A percentile compares a stretch with the other conserved stretches of the same genome.
phyloP scores from a whole-genome alignment of 1,140 invertebrate species.

The Chironomus tepperi region DNA sequence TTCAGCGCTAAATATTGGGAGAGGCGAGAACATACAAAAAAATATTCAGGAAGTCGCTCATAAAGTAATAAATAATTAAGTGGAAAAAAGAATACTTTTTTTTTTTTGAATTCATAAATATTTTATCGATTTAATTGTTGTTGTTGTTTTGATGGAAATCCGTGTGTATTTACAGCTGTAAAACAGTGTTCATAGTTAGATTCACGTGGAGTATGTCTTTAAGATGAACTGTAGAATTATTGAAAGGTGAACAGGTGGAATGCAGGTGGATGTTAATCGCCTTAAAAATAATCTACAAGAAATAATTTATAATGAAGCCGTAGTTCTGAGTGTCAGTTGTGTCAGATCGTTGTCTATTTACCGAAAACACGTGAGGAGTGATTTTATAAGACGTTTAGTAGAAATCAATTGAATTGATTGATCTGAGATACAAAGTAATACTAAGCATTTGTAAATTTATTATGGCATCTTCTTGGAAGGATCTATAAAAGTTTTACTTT shows the following conservation, averaged over 20 bases:
- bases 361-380: too few relatives aligned
- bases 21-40: background rate
- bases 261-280: background rate
- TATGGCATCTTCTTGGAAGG: too few relatives aligned
- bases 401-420: too few relatives aligned
- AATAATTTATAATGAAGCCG: too few relatives aligned
- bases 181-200: background rate
- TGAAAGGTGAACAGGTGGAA: background rate
- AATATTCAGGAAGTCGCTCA: slow-evolving; percentile 1
- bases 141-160: background rate
- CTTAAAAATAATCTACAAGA: background rate
- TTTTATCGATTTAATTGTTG: background rate
- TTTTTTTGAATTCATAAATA: background rate
- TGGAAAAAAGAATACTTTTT: background rate
- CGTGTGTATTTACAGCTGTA: background rate
- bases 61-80: background rate
- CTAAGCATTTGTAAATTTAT: too few relatives aligned
- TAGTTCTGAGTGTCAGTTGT: too few relatives aligned
- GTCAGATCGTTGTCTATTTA: too few relatives aligned
- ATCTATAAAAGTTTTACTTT: too few relatives aligned
- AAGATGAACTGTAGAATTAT: background rate
- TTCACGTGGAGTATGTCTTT: background rate
- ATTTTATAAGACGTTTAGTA: too few relatives aligned
- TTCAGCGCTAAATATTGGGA: background rate
- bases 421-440: too few relatives aligned